A percentile compares a stretch with the other conserved stretches of the same genome.
phyloP scores from a whole-genome alignment of 1,140 invertebrate genomes.

The Heliothis virescens region DNA sequence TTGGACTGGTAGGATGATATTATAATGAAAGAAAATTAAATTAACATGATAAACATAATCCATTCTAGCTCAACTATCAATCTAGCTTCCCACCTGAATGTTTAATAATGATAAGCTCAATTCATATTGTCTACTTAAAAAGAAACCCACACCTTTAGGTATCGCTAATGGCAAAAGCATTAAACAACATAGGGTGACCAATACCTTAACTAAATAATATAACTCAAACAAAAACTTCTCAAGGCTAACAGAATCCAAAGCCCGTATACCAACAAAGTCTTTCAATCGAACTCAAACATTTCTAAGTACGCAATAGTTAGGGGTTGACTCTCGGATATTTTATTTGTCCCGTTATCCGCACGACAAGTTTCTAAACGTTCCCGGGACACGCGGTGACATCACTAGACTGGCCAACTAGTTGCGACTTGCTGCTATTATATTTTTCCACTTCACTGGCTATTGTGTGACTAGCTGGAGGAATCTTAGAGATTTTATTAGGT shows the following conservation, averaged over 20 bases:
- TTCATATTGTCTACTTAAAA: too few species aligned
- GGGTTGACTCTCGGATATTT: slow-evolving; percentile 2
- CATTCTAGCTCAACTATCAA: too few species aligned
- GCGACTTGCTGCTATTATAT: slow-evolving; percentile 10
- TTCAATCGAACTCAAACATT: slow-evolving; percentile 4
- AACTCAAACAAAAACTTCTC: too few species aligned
- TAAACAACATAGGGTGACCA: too few species aligned
- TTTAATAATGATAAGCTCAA: too few species aligned
- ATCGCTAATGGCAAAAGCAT: too few species aligned
- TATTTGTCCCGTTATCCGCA: slow-evolving; percentile 31
- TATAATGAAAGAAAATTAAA: too few species aligned
- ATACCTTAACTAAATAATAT: too few species aligned
- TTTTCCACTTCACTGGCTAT: slow-evolving; percentile 10
- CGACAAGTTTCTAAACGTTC: slow-evolving; percentile 18
- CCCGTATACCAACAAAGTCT: background rate
- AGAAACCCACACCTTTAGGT: too few species aligned
- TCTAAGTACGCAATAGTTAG: slow-evolving; percentile 1
- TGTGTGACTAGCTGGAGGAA: background rate
- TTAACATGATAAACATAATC: too few species aligned
- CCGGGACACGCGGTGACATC: slow-evolving; percentile 11
- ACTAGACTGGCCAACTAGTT: background rate
- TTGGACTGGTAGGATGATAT: too few species aligned
- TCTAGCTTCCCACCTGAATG: too few species aligned
- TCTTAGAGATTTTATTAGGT: background rate
- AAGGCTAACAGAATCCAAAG: background rate